These are phyloP conservation scores for Adrianichthys oophorus DNA, from an alignment of 2,797 vertebrate genomes.

Conservation along the genomic window DNA sequence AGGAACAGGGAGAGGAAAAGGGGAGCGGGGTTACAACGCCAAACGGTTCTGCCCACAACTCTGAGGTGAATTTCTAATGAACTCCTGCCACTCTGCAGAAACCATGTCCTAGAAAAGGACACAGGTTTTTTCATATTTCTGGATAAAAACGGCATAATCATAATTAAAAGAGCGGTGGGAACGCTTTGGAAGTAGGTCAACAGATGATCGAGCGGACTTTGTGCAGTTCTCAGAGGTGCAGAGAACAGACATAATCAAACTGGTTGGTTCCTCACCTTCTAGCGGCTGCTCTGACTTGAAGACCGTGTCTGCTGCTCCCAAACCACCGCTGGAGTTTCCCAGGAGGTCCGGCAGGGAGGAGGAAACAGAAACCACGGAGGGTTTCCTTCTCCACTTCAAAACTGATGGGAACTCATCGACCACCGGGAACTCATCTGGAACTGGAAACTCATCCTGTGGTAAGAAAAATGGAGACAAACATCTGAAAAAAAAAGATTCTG, in stretches of 20 bases:
- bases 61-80: too few species aligned
- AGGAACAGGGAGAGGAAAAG: too few species aligned
- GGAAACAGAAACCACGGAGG: conserved; percentile 81
- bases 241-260: neutral
- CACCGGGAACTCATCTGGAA: conserved; percentile 83
- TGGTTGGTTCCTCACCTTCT: conserved; percentile 63
- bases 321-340: conserved; percentile 80
- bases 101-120: too few species aligned
- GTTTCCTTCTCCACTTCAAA: conserved; percentile 90
- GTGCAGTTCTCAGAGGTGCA: neutral
- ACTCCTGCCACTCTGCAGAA: too few species aligned
- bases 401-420: conserved; percentile 80
- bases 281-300: conserved; percentile 81
- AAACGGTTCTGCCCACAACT: too few species aligned
- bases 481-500: neutral
- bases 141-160: too few species aligned
- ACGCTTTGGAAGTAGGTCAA: too few species aligned
- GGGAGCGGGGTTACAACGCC: too few species aligned
- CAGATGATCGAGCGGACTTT: too few species aligned
- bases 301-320: conserved; percentile 79
- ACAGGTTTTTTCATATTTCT: too few species aligned
- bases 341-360: conserved; percentile 87
- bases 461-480: neutral
- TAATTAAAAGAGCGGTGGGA: too few species aligned
- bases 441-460: conserved; percentile 73